Percentiles rank a stretch among this genome's conserved stretches.
Conservation (phyloP, 2,797 vertebrate species). For the Lepilemur ruficaudatus region DNA sequence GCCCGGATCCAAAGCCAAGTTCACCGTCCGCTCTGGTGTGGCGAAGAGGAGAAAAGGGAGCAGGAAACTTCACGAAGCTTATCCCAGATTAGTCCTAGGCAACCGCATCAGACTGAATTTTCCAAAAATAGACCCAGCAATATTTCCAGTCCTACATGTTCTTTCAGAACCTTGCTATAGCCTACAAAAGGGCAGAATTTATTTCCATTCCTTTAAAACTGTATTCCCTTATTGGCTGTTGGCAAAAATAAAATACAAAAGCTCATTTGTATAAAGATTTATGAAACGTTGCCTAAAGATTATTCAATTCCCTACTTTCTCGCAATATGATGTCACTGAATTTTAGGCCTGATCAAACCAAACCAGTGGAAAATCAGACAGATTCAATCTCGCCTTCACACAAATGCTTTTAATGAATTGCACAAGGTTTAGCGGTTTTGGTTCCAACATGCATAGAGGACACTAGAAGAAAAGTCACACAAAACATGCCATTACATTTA, state of each 20-base stretch:
- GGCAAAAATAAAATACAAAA: background rate
- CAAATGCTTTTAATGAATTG: background rate
- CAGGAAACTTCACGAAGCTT: background rate
- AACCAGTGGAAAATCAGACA: background rate
- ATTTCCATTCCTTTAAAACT: background rate
- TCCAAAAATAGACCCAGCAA: background rate
- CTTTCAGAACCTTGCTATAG: background rate
- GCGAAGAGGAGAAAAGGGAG: background rate
- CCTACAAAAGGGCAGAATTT: background rate
- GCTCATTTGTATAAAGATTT: background rate
- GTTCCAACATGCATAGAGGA: background rate
- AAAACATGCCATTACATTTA: background rate
- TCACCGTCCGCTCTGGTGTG: background rate
- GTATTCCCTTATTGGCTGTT: background rate
- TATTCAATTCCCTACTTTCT: background rate
- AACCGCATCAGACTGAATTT: background rate
- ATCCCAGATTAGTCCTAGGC: background rate
- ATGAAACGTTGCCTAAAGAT: background rate
- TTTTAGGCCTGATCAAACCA: background rate
- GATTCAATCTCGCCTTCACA: background rate
- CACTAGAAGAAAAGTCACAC: background rate
- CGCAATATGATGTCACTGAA: background rate
- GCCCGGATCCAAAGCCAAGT: no score
- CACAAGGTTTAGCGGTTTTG: background rate
- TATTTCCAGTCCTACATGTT: background rate